phyloP scores from a whole-genome alignment of 1,140 invertebrate genomes.

The Drosophila parvula region DNA sequence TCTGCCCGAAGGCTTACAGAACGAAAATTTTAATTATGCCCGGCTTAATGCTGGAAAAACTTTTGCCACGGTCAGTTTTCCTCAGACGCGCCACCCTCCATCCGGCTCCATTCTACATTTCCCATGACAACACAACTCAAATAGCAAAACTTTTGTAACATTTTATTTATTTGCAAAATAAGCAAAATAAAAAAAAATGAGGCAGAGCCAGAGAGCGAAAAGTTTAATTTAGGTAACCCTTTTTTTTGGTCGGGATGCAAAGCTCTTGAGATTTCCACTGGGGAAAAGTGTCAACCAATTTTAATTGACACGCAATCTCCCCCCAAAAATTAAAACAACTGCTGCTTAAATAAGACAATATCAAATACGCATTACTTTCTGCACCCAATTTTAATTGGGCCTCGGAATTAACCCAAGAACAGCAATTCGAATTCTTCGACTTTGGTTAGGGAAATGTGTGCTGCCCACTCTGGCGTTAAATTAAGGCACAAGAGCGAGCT shows the following conservation, averaged over 20 bases:
- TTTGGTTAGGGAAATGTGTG: constrained; percentile 50
- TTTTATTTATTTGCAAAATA: constrained; percentile 76
- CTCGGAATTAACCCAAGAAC: constrained; percentile 15
- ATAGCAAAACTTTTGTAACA: constrained; percentile 72
- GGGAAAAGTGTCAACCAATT: constrained; percentile 69
- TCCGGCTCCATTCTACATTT: constrained; percentile 4
- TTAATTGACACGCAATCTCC: constrained; percentile 79
- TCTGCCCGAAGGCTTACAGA: constrained; percentile 68
- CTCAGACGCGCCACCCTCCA: not conserved
- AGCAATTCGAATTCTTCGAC: constrained; percentile 6
- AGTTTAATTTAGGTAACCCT: constrained; percentile 62
- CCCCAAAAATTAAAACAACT: constrained; percentile 24
- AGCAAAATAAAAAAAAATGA: constrained; percentile 15
- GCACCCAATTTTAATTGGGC: constrained; percentile 74
- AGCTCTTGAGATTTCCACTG: constrained; percentile 30
- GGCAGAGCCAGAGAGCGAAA: constrained; percentile 5
- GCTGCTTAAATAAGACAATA: constrained; percentile 42
- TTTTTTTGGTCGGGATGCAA: constrained; percentile 38
- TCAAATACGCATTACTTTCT: constrained; percentile 66
- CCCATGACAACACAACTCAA: constrained; percentile 42
- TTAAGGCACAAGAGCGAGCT: constrained; percentile 54
- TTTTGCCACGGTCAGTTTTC: constrained; percentile 64
- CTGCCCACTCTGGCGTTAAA: constrained; percentile 64
- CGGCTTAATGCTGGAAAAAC: constrained; percentile 69
- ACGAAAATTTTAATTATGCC: constrained; percentile 79